Evolutionary conservation across 2,797 vertebrate genomes (phyloP).

Genomic region (Zenarchopterus dispar): DNA sequence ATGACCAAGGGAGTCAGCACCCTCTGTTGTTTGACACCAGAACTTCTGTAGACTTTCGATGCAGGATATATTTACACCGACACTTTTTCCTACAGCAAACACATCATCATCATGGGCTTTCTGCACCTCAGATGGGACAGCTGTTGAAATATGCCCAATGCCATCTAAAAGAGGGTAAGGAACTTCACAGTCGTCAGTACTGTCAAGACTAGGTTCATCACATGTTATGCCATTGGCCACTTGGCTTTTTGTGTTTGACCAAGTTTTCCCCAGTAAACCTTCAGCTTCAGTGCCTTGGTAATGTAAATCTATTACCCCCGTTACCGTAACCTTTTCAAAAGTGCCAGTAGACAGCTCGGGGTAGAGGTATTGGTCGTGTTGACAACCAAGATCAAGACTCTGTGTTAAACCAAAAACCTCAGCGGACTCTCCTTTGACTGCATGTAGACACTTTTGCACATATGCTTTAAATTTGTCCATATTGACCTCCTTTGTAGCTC

Average conservation of each 20-base stretch:
- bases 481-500: slow-evolving; percentile 77
- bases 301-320: slow-evolving; percentile 74
- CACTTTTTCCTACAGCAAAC: slow-evolving; percentile 79
- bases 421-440: slow-evolving; percentile 13
- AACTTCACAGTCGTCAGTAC: slow-evolving; percentile 10
- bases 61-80: slow-evolving; percentile 82
- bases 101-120: slow-evolving; percentile 47
- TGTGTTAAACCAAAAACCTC: slow-evolving; percentile 15
- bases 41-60: slow-evolving; percentile 83
- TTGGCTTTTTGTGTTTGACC: background rate
- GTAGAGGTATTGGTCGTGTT: slow-evolving; percentile 81
- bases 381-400: slow-evolving; percentile 17
- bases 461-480: slow-evolving; percentile 71
- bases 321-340: slow-evolving; percentile 85
- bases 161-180: slow-evolving; percentile 1
- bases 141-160: slow-evolving; percentile 10
- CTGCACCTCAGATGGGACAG: slow-evolving; percentile 23
- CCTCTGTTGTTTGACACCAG: slow-evolving; percentile 86
- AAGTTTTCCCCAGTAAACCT: slow-evolving; percentile 9
- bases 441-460: slow-evolving; percentile 62
- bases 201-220: background rate
- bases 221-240: slow-evolving; percentile 33
- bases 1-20: slow-evolving; percentile 54
- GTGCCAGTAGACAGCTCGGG: slow-evolving; percentile 83
- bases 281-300: background rate